Evolutionary conservation across 2,113 vertebrate genomes (phyloP).

Genomic region (Hylia prasina): DNA sequence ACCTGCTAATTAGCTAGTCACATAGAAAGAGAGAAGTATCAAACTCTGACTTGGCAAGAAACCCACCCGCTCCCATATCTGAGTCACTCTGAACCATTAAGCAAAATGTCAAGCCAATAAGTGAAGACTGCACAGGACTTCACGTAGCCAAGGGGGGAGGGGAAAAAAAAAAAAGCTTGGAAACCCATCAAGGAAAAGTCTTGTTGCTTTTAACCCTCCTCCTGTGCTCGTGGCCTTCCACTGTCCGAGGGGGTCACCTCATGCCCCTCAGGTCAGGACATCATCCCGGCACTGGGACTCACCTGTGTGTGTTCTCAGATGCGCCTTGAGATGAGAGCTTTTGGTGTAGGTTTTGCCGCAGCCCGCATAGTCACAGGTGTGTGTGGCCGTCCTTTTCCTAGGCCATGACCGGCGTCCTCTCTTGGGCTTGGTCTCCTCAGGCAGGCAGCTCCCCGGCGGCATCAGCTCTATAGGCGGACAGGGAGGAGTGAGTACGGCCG

Average conservation of each 20-base stretch:
- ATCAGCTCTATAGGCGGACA: slow-evolving; percentile 82
- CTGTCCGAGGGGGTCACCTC: fast-evolving
- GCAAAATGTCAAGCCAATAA: neutral
- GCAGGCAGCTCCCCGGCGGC: slow-evolving; percentile 80
- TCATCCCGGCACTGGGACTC: neutral
- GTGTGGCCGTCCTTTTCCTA: slow-evolving; percentile 92
- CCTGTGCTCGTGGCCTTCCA: fast-evolving
- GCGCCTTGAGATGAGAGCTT: slow-evolving; percentile 97
- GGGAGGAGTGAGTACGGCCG: slow-evolving; percentile 48
- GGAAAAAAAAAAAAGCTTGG: neutral
- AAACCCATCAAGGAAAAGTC: neutral
- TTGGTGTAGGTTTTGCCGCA: slow-evolving; percentile 99
- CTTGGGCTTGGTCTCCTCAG: slow-evolving; percentile 92
- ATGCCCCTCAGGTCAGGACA: fast-evolving
- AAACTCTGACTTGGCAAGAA: slow-evolving; percentile 24
- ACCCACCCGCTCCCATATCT: slow-evolving; percentile 7
- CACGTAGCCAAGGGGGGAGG: neutral
- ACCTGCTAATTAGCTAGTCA: slow-evolving; percentile 23
- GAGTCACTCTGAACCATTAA: slow-evolving; percentile 23
- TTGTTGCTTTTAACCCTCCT: neutral
- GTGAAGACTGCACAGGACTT: neutral
- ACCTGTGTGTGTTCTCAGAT: slow-evolving; percentile 98
- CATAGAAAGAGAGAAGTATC: neutral
- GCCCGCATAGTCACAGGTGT: slow-evolving; percentile 93
- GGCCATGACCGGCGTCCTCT: slow-evolving; percentile 95